These are phyloP conservation scores for Harpagifer antarcticus DNA, from an alignment of 2,797 vertebrate species.

Conservation along the genomic window DNA sequence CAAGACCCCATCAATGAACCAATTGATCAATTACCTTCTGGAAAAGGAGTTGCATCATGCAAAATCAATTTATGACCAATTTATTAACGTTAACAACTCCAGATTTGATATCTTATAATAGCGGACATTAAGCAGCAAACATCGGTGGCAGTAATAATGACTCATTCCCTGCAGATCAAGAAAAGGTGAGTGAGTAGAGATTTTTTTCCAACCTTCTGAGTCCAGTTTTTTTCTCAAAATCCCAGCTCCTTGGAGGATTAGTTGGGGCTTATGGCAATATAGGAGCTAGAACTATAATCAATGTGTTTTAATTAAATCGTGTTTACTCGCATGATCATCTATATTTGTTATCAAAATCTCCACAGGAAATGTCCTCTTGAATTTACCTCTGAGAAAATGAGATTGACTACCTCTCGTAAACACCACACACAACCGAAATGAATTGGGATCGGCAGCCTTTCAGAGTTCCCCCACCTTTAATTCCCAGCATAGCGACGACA, in stretches of 20 bases:
- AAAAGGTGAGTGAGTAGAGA: constrained; percentile 23
- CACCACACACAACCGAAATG: constrained; percentile 51
- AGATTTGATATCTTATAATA: constrained; percentile 12
- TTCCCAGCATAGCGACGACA: constrained; percentile 50
- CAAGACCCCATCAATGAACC: constrained; percentile 8
- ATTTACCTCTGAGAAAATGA: constrained; percentile 58
- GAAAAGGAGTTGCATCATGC: constrained; percentile 17
- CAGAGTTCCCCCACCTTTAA: constrained; percentile 54
- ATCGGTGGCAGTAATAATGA: constrained; percentile 35
- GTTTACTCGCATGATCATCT: constrained; percentile 59
- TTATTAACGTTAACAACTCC: constrained; percentile 34
- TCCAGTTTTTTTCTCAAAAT: constrained; percentile 31
- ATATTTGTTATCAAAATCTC: constrained; percentile 45
- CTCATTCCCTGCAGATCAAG: constrained; percentile 14
- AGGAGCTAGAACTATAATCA: constrained; percentile 43
- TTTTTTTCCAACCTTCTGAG: constrained; percentile 16
- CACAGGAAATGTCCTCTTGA: constrained; percentile 32
- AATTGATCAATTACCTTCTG: constrained; percentile 17
- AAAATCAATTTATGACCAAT: constrained; percentile 24
- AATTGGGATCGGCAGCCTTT: constrained; percentile 54
- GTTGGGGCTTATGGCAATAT: constrained; percentile 38
- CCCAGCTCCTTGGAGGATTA: constrained; percentile 35
- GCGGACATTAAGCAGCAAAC: constrained; percentile 35
- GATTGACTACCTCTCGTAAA: constrained; percentile 59
- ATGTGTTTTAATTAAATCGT: constrained; percentile 64